phyloP scores from a whole-genome alignment of 2,113 vertebrate species.

The Neoarius graeffei region DNA sequence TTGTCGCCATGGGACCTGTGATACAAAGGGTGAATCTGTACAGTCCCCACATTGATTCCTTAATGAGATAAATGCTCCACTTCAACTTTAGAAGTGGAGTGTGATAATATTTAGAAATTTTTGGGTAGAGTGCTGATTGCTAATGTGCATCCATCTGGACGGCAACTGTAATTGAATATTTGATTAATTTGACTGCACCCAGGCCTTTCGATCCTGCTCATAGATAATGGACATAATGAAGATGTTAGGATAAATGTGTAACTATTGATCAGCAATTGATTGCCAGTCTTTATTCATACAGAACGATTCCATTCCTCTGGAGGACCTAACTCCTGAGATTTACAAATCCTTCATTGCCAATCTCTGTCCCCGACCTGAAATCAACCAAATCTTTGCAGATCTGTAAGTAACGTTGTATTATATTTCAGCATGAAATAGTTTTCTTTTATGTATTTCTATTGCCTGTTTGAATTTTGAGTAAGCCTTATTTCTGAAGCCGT shows the following conservation, averaged over 20 bases:
- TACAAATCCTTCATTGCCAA: constrained; percentile 89
- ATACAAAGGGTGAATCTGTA: neutral
- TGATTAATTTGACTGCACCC: neutral
- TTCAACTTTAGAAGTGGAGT: neutral
- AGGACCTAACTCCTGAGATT: constrained; percentile 88
- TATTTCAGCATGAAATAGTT: neutral
- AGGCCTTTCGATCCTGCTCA: neutral
- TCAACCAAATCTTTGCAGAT: constrained; percentile 87
- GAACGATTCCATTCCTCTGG: constrained; percentile 93
- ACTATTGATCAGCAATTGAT: constrained; percentile 3
- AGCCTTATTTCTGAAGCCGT: neutral
- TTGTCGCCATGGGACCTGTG: neutral
- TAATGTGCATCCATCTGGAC: neutral
- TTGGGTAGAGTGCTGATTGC: neutral
- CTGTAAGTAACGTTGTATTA: constrained; percentile 77
- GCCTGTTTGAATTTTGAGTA: neutral
- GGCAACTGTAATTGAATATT: neutral
- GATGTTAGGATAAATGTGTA: neutral
- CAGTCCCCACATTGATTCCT: neutral
- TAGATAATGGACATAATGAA: neutral
- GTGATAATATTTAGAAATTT: neutral
- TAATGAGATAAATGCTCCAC: neutral
- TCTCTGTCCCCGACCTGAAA: constrained; percentile 91
- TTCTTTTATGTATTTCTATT: neutral
- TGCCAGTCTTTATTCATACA: constrained; percentile 61